Conservation (phyloP, 2,797 vertebrate genomes). For the Smutsia gigantea region DNA sequence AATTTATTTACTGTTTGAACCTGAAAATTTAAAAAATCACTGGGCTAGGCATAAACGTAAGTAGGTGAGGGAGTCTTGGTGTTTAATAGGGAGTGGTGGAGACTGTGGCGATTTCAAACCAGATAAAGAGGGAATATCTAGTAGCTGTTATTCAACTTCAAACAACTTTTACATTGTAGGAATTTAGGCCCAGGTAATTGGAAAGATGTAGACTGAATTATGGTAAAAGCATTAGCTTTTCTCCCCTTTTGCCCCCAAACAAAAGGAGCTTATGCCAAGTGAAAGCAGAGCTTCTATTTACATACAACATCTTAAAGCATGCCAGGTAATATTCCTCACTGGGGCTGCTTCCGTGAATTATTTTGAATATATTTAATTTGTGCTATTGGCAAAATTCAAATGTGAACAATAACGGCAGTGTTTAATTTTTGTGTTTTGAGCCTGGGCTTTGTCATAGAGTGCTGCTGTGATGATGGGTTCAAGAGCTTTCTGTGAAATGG, state of each 20-base stretch:
- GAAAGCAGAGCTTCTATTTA: not conserved
- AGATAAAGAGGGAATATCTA: not conserved
- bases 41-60: not conserved
- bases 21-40: not conserved
- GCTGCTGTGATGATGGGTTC: not conserved
- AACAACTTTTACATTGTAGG: not conserved
- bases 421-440: not conserved
- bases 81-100: not conserved
- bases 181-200: not conserved
- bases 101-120: not conserved
- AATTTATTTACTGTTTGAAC: slow-evolving; percentile 22
- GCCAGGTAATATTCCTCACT: not conserved
- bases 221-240: not conserved
- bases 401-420: not conserved
- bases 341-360: not conserved
- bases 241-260: not conserved
- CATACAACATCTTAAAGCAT: not conserved
- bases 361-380: not conserved
- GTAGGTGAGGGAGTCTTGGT: not conserved
- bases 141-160: not conserved
- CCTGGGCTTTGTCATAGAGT: not conserved
- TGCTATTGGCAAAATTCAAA: not conserved
- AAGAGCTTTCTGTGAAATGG: not conserved
- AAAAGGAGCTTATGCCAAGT: not conserved
- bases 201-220: not conserved